Conservation (phyloP, 2,888 invertebrate species). For the Agrotis clavis region DNA sequence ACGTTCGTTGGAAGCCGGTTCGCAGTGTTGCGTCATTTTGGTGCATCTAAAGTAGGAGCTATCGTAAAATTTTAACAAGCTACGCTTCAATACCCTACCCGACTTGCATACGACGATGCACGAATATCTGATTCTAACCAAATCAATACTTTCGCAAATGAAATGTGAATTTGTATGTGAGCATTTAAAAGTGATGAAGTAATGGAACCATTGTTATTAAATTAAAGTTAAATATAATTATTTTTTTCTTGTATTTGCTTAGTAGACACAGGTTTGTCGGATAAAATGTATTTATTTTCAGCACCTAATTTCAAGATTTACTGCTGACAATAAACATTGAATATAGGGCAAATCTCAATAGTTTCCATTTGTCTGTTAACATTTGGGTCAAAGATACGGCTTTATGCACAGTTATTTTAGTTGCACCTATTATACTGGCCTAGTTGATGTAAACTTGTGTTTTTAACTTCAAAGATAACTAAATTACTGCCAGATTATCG, state of each 20-base stretch:
- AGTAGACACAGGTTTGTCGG: background rate
- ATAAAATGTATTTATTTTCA: conserved; percentile 15
- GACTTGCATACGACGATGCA: conserved; percentile 36
- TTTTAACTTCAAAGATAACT: conserved; percentile 42
- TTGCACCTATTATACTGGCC: conserved; percentile 49
- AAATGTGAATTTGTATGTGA: conserved; percentile 20
- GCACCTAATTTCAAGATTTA: conserved; percentile 25
- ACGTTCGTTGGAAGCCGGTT: conserved; percentile 48
- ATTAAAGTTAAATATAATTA: background rate
- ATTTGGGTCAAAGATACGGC: conserved; percentile 63
- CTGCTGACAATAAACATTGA: conserved; percentile 29
- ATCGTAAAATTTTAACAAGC: conserved; percentile 58
- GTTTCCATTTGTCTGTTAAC: conserved; percentile 47
- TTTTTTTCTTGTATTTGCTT: background rate
- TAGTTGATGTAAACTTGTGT: conserved; percentile 44
- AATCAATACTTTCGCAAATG: conserved; percentile 49
- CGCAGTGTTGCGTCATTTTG: conserved; percentile 46
- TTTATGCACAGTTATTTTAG: conserved; percentile 59
- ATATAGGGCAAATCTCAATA: conserved; percentile 54
- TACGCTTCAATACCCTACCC: conserved; percentile 52
- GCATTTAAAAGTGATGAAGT: background rate
- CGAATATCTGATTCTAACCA: conserved; percentile 35
- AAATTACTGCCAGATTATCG: conserved; percentile 32
- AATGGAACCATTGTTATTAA: background rate
- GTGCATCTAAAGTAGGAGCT: conserved; percentile 53